Evolutionary conservation across 2,888 invertebrate genomes (phyloP).

Genomic region (Microctonus aethiopoides): DNA sequence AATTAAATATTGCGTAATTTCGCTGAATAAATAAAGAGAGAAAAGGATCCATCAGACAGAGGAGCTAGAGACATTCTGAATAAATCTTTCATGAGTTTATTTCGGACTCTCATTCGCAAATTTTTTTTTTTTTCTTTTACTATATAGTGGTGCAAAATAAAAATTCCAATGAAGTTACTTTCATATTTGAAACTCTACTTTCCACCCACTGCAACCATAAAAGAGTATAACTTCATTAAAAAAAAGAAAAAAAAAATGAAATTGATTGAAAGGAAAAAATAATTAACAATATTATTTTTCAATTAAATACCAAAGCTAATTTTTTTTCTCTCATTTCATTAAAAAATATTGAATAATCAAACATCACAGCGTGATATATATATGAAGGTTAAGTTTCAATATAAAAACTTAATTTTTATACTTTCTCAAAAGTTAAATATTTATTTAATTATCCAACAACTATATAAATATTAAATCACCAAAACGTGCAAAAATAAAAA

Average conservation of each 20-base stretch:
- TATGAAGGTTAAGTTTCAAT: not conserved
- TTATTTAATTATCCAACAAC: not conserved
- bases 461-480: too few relatives aligned
- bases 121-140: not conserved
- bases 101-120: not conserved
- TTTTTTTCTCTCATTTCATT: not conserved
- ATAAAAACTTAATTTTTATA: not conserved
- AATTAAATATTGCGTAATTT: not conserved
- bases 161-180: slow-evolving; percentile 17
- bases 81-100: not conserved
- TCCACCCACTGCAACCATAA: not conserved
- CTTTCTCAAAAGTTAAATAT: not conserved
- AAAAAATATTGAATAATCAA: too few relatives aligned
- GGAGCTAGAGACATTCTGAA: not conserved
- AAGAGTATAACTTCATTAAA: not conserved
- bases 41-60: not conserved
- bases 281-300: not conserved
- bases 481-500: slow-evolving; percentile 12
- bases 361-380: too few relatives aligned
- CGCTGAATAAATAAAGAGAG: not conserved
- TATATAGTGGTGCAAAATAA: not conserved
- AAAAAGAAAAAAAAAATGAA: too few relatives aligned
- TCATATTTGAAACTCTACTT: slow-evolving; percentile 6
- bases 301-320: not conserved
- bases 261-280: slow-evolving; percentile 49